Evolutionary conservation across 2,888 invertebrate species (phyloP).

Genomic region (Rhaphigaster nebulosa): DNA sequence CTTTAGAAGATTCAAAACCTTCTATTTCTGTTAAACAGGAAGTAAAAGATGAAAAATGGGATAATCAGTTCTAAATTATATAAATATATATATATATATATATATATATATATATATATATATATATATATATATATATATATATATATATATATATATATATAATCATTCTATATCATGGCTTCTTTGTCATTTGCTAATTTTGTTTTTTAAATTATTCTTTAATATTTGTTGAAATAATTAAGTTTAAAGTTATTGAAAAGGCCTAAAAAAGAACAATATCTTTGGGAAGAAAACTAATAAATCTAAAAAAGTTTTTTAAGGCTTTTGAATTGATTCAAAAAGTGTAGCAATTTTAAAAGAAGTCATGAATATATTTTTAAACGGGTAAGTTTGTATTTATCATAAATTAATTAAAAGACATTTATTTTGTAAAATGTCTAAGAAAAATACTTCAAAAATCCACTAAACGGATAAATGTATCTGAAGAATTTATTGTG

Average conservation of each 20-base stretch:
- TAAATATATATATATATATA: conserved; percentile 15
- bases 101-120: conserved; percentile 30
- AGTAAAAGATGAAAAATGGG: conserved; percentile 66
- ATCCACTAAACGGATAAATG: conserved; percentile 33
- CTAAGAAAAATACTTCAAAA: conserved; percentile 50
- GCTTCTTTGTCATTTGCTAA: conserved; percentile 52
- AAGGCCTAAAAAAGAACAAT: conserved; percentile 51
- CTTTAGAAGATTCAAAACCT: conserved; percentile 61
- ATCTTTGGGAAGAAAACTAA: conserved; percentile 47
- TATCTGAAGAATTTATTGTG: conserved; percentile 51
- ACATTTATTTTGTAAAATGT: conserved; percentile 60
- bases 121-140: conserved; percentile 42
- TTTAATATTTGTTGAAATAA: conserved; percentile 22
- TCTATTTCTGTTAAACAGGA: conserved; percentile 64
- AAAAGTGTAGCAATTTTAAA: conserved; percentile 56
- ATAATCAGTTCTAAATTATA: conserved; percentile 64
- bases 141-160: conserved; percentile 29
- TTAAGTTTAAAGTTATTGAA: conserved; percentile 27
- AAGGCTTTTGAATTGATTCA: conserved; percentile 26
- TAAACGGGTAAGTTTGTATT: conserved; percentile 64
- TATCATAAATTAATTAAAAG: conserved; percentile 62
- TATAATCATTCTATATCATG: conserved; percentile 51
- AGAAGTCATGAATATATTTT: conserved; percentile 62
- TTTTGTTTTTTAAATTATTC: background rate
- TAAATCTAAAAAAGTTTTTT: conserved; percentile 2